Base-by-base conservation (phyloP, 2,888 invertebrate genomes). In the Thyatira batis region DNA sequence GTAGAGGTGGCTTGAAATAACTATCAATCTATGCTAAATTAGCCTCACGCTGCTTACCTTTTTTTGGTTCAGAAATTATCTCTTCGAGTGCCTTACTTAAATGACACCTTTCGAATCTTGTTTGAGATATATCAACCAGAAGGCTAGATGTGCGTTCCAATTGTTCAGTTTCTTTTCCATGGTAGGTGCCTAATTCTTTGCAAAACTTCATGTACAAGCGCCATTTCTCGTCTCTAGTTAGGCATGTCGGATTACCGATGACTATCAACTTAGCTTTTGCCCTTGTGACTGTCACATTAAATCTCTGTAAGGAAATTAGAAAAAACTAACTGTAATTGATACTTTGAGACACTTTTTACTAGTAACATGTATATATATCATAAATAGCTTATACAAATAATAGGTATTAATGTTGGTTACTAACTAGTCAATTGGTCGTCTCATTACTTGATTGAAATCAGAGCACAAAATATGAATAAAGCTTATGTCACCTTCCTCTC, bases 201-300 rank as follows among this genome's bases (percentile, higher is more conserved):
- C 93, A 92, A 27, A 79, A 64, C 0, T 78, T 64, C 67, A 93
- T 93, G 61, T 85, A 90, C 10, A 57, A 62, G 1, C 78, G 71
- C 93, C 93, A 92, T 59, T 84, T 78, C 1, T 68, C 55, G 39
- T 79, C 73, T 44, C 83, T 78, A 21, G 71, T 70, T 20, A 92
- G 70, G 21, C 90, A 87, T 5, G 77, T 58, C 45, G 73, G 94
- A 90, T 88, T 94, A 76, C 80, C 95, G 83, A 84, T 71, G 33
- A 82, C 87, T 17, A 96, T 93, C 17, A 96, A 80, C 59, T 96
- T 93, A n/a, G 95, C 81, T 79, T 94, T 94, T 0, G 96, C 95
- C 58, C 96, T 83, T 0, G 95, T 95, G 13, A 96, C 71, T 0
- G 95, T 93, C 1, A 96, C 96, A 82, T 96, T 96, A 78, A 95